Percentiles rank a stretch among this genome's conserved stretches.
Conservation (phyloP, 2,888 invertebrate species). For the Cerastis rubricosa region DNA sequence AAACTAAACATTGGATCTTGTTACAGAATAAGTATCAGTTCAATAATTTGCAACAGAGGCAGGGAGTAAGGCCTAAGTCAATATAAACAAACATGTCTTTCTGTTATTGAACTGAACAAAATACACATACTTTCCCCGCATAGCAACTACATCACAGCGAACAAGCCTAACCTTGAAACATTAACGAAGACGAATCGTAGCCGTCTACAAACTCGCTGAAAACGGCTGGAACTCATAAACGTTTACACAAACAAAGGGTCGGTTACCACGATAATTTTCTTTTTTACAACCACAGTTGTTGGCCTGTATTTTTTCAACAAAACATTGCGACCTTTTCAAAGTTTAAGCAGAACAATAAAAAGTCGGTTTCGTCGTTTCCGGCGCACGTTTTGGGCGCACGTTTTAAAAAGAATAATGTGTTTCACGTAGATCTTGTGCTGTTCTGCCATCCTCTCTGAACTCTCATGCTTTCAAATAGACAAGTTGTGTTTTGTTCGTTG, state of each 20-base stretch:
- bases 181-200: slow-evolving; percentile 55
- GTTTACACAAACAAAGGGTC: slow-evolving; percentile 62
- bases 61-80: background rate
- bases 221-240: slow-evolving; percentile 61
- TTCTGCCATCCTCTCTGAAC: slow-evolving; percentile 31
- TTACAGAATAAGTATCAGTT: background rate
- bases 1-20: background rate
- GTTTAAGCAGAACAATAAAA: slow-evolving; percentile 64
- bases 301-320: slow-evolving; percentile 62
- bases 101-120: slow-evolving; percentile 21
- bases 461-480: slow-evolving; percentile 22
- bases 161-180: slow-evolving; percentile 51
- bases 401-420: slow-evolving; percentile 56
- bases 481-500: slow-evolving; percentile 19
- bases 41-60: background rate
- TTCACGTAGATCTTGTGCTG: slow-evolving; percentile 52
- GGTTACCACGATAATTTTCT: slow-evolving; percentile 63
- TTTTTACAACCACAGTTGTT: slow-evolving; percentile 62
- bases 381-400: slow-evolving; percentile 52
- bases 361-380: slow-evolving; percentile 58
- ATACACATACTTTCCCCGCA: background rate
- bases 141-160: slow-evolving; percentile 23
- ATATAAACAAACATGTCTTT: background rate
- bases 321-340: slow-evolving; percentile 62
- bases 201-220: slow-evolving; percentile 48